phyloP scores from a whole-genome alignment of 35 echinoderm and acorn worm species.

The Apostichopus japonicus region DNA sequence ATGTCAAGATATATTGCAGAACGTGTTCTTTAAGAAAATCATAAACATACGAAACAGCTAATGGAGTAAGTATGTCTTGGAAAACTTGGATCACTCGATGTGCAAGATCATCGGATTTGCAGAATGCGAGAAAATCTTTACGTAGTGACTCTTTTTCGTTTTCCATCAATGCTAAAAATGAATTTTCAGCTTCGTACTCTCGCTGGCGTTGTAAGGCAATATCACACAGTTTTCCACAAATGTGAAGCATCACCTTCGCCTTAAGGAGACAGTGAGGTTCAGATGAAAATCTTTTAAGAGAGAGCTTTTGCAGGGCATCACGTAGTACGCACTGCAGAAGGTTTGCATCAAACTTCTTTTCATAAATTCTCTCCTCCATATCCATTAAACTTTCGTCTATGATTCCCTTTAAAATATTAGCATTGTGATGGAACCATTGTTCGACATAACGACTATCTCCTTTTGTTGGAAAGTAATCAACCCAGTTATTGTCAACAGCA shows the following conservation, averaged over 20 bases:
- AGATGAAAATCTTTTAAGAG: background rate
- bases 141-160: conserved; percentile 6
- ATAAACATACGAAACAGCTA: background rate
- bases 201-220: background rate
- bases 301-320: background rate
- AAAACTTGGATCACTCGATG: background rate
- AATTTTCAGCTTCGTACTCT: background rate
- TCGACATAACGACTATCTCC: background rate
- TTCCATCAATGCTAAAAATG: background rate
- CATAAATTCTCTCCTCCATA: background rate
- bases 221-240: conserved; percentile 22
- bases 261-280: background rate
- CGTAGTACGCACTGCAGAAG: background rate
- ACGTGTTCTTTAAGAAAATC: background rate
- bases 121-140: conserved; percentile 6
- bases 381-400: background rate
- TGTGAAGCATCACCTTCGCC: conserved; percentile 14
- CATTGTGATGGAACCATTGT: background rate
- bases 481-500: background rate
- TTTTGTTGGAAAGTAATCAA: conserved; percentile 8
- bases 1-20: too few relatives aligned
- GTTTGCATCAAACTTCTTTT: background rate
- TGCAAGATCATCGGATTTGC: conserved; percentile 1
- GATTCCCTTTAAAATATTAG: background rate
- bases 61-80: background rate